Conservation (phyloP, 2,888 invertebrate species). For the Caenorhabditis sp. region DNA sequence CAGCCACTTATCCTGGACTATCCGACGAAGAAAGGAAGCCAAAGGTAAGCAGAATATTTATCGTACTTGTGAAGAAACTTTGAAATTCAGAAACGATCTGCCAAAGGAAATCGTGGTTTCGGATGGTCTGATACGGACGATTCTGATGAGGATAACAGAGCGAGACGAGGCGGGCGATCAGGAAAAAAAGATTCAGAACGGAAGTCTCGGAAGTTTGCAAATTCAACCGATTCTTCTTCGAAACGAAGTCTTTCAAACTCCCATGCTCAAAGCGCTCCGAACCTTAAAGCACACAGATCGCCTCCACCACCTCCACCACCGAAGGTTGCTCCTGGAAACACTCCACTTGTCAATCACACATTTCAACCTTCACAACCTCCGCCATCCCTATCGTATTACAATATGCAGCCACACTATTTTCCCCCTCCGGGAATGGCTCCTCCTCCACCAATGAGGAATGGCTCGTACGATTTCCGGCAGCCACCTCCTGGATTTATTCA, state of each 20-base stretch:
- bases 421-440: conserved; percentile 20
- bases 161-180: conserved; percentile 11
- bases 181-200: neutral
- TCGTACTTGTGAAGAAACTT: too few relatives aligned
- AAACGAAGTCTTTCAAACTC: neutral
- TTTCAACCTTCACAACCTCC: neutral
- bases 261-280: conserved; percentile 2
- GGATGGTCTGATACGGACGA: conserved; percentile 61
- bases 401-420: neutral
- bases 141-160: conserved; percentile 42
- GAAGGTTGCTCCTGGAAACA: neutral
- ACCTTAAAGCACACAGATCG: neutral
- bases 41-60: neutral
- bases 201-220: neutral
- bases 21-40: conserved; percentile 21
- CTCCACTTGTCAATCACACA: conserved; percentile 1
- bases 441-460: neutral
- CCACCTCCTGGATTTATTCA: conserved; percentile 48
- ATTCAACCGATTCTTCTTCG: conserved; percentile 1
- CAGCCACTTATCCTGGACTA: conserved; percentile 41
- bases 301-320: conserved; percentile 41
- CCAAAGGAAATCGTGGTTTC: conserved; percentile 13
- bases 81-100: conserved; percentile 27
- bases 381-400: conserved; percentile 1
- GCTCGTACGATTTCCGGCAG: conserved; percentile 6